These are phyloP conservation scores for Drosophila subpulchrella DNA, from an alignment of 1,140 invertebrate species.

Conservation along the genomic window DNA sequence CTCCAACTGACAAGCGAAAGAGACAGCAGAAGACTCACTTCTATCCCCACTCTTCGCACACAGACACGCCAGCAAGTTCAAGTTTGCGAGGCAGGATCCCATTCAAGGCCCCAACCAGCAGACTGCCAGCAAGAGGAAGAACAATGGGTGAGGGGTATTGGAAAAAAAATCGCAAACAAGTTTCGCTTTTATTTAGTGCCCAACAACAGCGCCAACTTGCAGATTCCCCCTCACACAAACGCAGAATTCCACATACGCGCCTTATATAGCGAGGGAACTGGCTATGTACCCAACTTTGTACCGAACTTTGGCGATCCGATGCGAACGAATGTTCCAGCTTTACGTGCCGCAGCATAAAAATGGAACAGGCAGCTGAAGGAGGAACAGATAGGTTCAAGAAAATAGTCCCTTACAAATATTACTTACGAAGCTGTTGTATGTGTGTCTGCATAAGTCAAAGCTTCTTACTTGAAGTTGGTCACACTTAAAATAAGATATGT, in stretches of 20 bases:
- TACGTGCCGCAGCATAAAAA: conserved; percentile 81
- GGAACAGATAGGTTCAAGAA: conserved; percentile 1
- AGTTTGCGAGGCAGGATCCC: conserved; percentile 78
- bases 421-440: too few relatives aligned
- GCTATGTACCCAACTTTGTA: conserved; percentile 38
- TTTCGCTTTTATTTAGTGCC: conserved; percentile 82
- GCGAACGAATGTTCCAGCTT: conserved; percentile 47
- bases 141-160: conserved; percentile 33
- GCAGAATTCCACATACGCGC: conserved; percentile 31
- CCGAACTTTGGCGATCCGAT: conserved; percentile 41
- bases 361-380: conserved; percentile 58
- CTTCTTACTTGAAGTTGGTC: not conserved
- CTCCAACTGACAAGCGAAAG: conserved; percentile 44
- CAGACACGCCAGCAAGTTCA: conserved; percentile 58
- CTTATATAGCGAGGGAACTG: conserved; percentile 42
- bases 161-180: conserved; percentile 67
- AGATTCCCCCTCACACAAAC: conserved; percentile 56
- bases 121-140: conserved; percentile 37
- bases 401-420: not conserved
- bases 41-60: conserved; percentile 39
- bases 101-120: conserved; percentile 75
- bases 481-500: not conserved
- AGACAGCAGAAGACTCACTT: conserved; percentile 34
- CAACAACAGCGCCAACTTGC: conserved; percentile 67
- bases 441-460: not conserved